Base-by-base conservation (phyloP, 2,113 vertebrate species). In the Hemibagrus wyckioides region DNA sequence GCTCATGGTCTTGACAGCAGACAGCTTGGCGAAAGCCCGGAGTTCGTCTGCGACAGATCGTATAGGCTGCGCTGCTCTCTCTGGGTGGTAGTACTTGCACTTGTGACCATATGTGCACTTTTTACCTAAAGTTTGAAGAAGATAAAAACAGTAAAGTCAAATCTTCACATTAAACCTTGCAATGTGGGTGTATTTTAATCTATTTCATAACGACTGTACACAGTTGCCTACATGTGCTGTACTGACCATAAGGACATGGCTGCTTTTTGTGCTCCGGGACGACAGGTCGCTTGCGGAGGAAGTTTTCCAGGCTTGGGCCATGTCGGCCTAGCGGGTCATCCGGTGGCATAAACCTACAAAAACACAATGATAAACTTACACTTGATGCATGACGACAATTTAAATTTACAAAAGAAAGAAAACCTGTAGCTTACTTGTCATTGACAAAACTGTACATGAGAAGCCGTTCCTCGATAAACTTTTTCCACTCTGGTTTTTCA, bases 361-460 rank as follows among this genome's bases (percentile, higher is more conserved):
- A 89, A 23, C 56, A 14, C 48, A 30, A 61, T 14, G 23, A 50
- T 44, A 48, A 85, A 63, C 73, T 54, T 28, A 61, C 13, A 25
- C n/a, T 19, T 28, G n/a, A 57, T 19, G 39, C 9, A 80, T 36
- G 30, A 25, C n/a, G 52, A 50, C 50, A 19, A 44, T 15, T 13
- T 30, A 59, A 44, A 56, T 54, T 7, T 50, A 69, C 25, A 87
- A 61, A 75, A 30, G 54, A 84, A 88, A 82, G 33, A 79, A 86
- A 85, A 82, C 23, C 48, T 88, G 59, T 54, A 48, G 87, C 98
- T 41, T 96, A 99, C 98, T 99, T 99, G 96, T 99, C 98, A 92
- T 99, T 99, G 93, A 99, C 98, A 95, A 99, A 99, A 82, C 98
- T 99, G 94, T 99, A 99, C 98, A 99, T 99, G 28, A 99, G 95